These are phyloP conservation scores for Tragelaphus buxtoni DNA, from an alignment of 2,113 vertebrate species.

Conservation along the genomic window DNA sequence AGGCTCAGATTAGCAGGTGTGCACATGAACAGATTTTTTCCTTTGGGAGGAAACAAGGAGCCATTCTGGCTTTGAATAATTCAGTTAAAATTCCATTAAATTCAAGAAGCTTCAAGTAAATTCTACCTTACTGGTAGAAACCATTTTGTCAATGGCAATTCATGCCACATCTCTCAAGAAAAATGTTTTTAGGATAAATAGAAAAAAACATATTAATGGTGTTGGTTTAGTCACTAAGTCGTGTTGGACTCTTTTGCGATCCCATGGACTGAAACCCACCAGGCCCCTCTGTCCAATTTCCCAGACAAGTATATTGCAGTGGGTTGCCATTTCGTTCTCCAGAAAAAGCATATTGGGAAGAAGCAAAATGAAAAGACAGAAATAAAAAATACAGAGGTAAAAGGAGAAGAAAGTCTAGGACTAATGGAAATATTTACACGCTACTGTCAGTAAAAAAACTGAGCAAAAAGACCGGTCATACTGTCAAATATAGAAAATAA, in stretches of 20 bases:
- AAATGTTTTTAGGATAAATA: conserved; percentile 31
- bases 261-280: not conserved
- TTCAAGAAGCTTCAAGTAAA: not conserved
- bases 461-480: not conserved
- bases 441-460: not conserved
- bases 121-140: conserved; percentile 12
- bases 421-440: conserved; percentile 19
- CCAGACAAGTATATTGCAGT: not conserved
- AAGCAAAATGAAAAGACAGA: conserved; percentile 32
- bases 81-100: conserved; percentile 19
- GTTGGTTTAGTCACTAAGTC: not conserved
- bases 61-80: conserved; percentile 2
- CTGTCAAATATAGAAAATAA: conserved; percentile 15
- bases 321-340: not conserved
- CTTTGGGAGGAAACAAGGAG: not conserved
- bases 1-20: not conserved
- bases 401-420: not conserved
- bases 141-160: conserved; percentile 5
- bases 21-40: not conserved
- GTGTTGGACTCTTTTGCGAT: not conserved
- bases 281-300: not conserved
- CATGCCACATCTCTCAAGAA: not conserved
- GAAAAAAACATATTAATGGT: not conserved
- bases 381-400: not conserved
- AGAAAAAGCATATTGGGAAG: not conserved